Evolutionary conservation across 2,113 vertebrate genomes (phyloP).

Genomic region (Platichthys stellatus): DNA sequence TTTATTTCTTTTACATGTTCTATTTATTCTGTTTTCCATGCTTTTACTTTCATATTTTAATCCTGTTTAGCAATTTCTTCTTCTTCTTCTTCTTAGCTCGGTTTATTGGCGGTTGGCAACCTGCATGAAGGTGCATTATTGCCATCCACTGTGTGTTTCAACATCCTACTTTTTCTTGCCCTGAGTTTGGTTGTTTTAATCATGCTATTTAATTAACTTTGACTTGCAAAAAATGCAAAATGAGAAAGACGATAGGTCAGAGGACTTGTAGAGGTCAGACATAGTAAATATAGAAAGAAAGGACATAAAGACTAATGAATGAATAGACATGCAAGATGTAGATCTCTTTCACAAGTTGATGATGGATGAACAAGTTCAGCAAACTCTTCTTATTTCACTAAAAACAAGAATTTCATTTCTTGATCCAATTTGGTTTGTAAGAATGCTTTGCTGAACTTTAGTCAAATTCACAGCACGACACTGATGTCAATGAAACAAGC

Average conservation of each 20-base stretch:
- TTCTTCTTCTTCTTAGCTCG: too few relatives aligned
- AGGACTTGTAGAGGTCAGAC: not conserved
- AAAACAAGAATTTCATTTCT: slow-evolving; percentile 18
- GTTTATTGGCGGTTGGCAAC: too few relatives aligned
- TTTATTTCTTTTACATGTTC: too few relatives aligned
- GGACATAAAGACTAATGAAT: not conserved
- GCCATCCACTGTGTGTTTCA: too few relatives aligned
- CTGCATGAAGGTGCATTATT: too few relatives aligned
- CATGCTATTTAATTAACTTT: too few relatives aligned
- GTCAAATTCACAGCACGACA: slow-evolving; percentile 47
- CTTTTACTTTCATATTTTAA: too few relatives aligned
- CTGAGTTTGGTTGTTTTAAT: too few relatives aligned
- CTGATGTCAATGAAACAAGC: slow-evolving; percentile 62
- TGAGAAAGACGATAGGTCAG: not conserved
- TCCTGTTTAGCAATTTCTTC: too few relatives aligned
- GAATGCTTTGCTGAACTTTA: slow-evolving; percentile 36
- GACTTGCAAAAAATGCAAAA: not conserved
- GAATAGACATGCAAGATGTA: not conserved
- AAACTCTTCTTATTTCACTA: not conserved
- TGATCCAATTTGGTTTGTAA: not conserved
- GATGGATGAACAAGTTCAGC: slow-evolving; percentile 34
- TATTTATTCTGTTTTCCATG: too few relatives aligned
- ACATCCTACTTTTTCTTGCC: too few relatives aligned
- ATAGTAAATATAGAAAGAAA: not conserved
- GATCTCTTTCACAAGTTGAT: slow-evolving; percentile 9